Base-by-base conservation (phyloP, 37 sponge, comb jelly and placozoan genomes). In the Axinella damicornis region DNA sequence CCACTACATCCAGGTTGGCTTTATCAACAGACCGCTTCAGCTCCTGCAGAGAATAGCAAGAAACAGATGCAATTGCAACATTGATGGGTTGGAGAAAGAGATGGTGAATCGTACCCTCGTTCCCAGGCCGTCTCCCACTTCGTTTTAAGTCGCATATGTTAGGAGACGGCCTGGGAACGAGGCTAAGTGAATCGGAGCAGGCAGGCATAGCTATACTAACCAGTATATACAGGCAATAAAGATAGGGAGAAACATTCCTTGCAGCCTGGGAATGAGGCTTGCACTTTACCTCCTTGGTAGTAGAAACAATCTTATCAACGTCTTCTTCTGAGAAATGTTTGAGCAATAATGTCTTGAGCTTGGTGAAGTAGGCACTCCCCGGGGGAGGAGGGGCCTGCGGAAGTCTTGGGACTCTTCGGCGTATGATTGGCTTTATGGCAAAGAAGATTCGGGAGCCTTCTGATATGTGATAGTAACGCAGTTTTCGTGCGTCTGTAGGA, bases 1-100 rank as follows among this genome's bases (percentile, higher is more conserved):
- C 87, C 16, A 86, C 34, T 22, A 25, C 24, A 33, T 86, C 87
- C 33, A 79, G 57, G 62, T 78, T 86, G 21, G 70, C 34, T 38
- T 38, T 34, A 22, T 86, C 31, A 16, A 86, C 73, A 27, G 18
- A 30, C 24, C 76, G 40, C 58, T 31, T 35, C 25, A 86, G 25
- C 11, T 69, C 80, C 87, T 86, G 41, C 37, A 73, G 40, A 60
- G 30, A 77, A 9, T 46, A 12, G 6, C 6, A 46, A 46, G 9
- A 46, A 46, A 12, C 6, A 46, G 46, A 46, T 46, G 9, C 4
- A 46, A 12, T 46, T 12, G 4, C 46, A 46, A 9, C 4, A 46
- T n/a, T n/a, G n/a, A n/a, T n/a, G n/a, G 27, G 31, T 57, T 16
- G 0, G 30, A 37, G 74, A 37, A 16, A 16, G 2, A 36, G 21